Base-by-base conservation (phyloP, 2,888 invertebrate genomes). In the Phragmatobia fuliginosa region DNA sequence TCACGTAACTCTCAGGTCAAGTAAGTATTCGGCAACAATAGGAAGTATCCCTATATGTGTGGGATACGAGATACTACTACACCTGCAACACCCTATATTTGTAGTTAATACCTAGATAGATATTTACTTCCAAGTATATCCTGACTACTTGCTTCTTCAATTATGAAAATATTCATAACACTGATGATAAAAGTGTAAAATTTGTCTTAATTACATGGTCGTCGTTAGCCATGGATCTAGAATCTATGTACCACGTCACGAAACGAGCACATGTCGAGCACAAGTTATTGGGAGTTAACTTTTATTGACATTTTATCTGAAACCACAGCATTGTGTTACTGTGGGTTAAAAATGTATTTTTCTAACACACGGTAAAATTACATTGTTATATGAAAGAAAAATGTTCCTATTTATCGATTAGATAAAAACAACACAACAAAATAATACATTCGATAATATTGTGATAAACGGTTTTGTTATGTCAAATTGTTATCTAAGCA, bases 171-270 rank as follows among this genome's bases (percentile, higher is more conserved):
- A n/a, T n/a, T n/a, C n/a, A n/a, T n/a, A n/a, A n/a, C n/a, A n/a
- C n/a, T n/a, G n/a, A n/a, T n/a, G n/a, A n/a, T n/a, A n/a, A n/a
- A n/a, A n/a, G n/a, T n/a, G n/a, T n/a, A n/a, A n/a, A n/a, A n/a
- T n/a, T n/a, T n/a, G n/a, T n/a, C n/a, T n/a, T n/a, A n/a, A n/a
- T 36, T 11, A 36, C 36, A 36, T 36, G 10, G 36, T 10, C 11
- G 10, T 10, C 33, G 33, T 36, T 36, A 36, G 10, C 36, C 10
- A 2, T 36, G 36, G 10, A 36, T 36, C 11, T 36, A 64, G 70
- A 71, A 78, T 81, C 73, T 72, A 67, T 79, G 16, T 82, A 87
- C 88, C 88, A 88, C 86, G 85, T 77, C 82, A 80, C 80, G 74
- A 80, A 76, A 76, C 76, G 73, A 74, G 75, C 84, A 82, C 83